Conservation (phyloP, 2,113 vertebrate species). For the Sphaerodactylus townsendi region DNA sequence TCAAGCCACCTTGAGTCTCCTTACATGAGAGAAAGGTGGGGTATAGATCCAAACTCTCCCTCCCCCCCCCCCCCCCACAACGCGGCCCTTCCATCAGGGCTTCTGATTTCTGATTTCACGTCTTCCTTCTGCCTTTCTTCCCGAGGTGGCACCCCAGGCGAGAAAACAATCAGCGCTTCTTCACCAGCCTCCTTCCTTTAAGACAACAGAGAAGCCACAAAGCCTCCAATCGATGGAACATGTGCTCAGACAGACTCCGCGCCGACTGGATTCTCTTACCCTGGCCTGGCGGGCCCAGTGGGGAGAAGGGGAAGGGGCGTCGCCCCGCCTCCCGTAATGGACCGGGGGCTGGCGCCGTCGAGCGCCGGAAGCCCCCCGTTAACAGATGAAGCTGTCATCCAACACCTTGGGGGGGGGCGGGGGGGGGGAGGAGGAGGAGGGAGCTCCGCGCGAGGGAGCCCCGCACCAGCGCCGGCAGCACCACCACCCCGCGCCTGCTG, state of each 20-base stretch:
- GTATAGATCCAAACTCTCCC: too few species aligned
- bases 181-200: conserved; percentile 63
- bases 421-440: conserved; percentile 45
- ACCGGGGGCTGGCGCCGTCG: conserved; percentile 84
- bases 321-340: conserved; percentile 76
- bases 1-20: too few species aligned
- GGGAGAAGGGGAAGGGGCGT: conserved; percentile 44
- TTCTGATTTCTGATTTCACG: conserved; percentile 79
- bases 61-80: too few species aligned
- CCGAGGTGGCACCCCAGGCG: conserved; percentile 85
- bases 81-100: too few species aligned
- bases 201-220: conserved; percentile 71
- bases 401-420: conserved; percentile 64
- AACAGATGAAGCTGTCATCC: conserved; percentile 78
- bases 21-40: too few species aligned
- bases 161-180: conserved; percentile 92
- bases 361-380: conserved; percentile 65
- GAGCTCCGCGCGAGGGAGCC: too few species aligned
- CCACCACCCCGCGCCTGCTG: conserved; percentile 52
- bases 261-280: conserved; percentile 92
- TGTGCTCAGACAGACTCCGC: conserved; percentile 88
- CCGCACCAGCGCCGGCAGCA: too few species aligned
- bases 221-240: conserved; percentile 84
- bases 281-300: conserved; percentile 51
- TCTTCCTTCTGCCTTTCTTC: conserved; percentile 78